phyloP scores from a whole-genome alignment of 2,113 vertebrate genomes.

The Lagopus muta region DNA sequence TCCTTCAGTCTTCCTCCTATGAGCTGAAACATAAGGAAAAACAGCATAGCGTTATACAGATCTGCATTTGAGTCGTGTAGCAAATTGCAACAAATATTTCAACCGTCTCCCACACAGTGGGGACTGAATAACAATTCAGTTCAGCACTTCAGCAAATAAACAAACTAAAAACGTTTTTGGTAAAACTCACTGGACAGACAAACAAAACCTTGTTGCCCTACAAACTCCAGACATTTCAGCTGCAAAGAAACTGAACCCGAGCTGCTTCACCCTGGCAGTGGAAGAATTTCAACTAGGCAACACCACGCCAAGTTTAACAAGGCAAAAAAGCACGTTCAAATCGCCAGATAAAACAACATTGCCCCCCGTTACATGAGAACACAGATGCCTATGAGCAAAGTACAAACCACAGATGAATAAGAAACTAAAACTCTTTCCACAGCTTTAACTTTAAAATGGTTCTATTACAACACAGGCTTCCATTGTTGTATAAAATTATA shows the following conservation, averaged over 20 bases:
- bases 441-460: neutral
- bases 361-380: neutral
- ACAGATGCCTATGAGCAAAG: neutral
- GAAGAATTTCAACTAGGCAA: conserved; percentile 32
- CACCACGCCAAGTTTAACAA: neutral
- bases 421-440: neutral
- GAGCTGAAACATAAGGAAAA: conserved; percentile 14
- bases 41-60: neutral
- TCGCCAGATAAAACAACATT: neutral
- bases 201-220: neutral
- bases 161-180: neutral
- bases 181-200: neutral
- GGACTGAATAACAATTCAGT: neutral
- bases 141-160: neutral
- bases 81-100: neutral
- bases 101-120: neutral
- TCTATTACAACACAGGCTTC: neutral
- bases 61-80: neutral
- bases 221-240: neutral
- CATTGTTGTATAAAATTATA: neutral
- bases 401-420: neutral
- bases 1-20: conserved; percentile 24
- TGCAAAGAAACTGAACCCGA: neutral
- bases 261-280: neutral
- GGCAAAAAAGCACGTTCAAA: neutral